Base-by-base conservation (phyloP, 2,113 vertebrate genomes). In the Dipodomys ordii region DNA sequence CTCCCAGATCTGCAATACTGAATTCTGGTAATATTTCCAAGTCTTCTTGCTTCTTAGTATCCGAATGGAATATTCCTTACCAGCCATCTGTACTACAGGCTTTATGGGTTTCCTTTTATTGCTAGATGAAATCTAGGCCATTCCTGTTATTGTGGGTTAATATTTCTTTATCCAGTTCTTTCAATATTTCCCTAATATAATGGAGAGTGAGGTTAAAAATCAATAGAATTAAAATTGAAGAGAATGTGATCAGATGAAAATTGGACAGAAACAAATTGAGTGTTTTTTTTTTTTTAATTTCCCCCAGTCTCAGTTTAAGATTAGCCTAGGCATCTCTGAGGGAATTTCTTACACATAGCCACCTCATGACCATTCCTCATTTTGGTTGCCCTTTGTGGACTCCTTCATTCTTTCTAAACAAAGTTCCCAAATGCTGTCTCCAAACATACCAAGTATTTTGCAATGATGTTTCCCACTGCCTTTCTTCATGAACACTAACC, bases 141-240 rank as follows among this genome's bases (percentile, higher is more conserved):
- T 87, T 94, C 78, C 35, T 87, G 18, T 89, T 92, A 94, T 77
- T 74, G 3, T 68, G 82, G 78, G 73, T 44, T 92, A 93, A 95
- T 91, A 46, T 89, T 93, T 84, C 84, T 89, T 96, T 92, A 74
- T 46, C 49, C 39, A 87, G 49, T 94, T 92, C 79, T 94, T 92
- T 91, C 62, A 78, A 44, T 93, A 91, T 95, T 94, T 96, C 94
- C 69, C 78, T 87, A 82, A 57, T 74, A 84, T 1, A 27, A 57
- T 83, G 74, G 88, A 90, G 62, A 90, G 71, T 80, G 19, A 93
- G 13, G 30, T 88, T 73, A 35, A 80, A 95, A 39, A 39, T 39
- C 35, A 95, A 96, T 96, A 93, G 85, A 94, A 89, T 95, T 87
- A 94, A 28, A 91, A 89, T 84, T 78, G 93, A 92, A 91, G 89